phyloP scores from a whole-genome alignment of 2,888 invertebrate species.

The Syrista parreyssii region DNA sequence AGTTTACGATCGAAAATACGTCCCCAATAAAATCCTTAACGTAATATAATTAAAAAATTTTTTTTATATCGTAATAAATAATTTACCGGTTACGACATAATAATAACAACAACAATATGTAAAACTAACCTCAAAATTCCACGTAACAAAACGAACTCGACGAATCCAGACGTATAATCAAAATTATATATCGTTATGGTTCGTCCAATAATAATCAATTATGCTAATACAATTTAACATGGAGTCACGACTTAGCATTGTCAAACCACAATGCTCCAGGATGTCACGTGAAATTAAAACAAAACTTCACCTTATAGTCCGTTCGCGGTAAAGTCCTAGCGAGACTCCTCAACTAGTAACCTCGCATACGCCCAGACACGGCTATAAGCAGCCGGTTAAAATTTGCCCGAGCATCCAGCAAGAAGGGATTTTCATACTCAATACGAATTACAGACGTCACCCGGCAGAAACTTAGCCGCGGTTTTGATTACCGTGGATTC shows the following conservation, averaged over 20 bases:
- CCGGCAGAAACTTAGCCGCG: neutral
- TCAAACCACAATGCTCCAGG: conserved; percentile 29
- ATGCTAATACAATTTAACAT: neutral
- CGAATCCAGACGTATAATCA: neutral
- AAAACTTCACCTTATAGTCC: conserved; percentile 44
- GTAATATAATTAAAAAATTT: neutral
- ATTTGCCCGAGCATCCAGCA: neutral
- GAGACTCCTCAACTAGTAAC: conserved; percentile 26
- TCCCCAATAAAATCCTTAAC: neutral
- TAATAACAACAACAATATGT: too few species aligned
- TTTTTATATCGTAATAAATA: neutral
- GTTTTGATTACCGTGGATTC: conserved; percentile 4
- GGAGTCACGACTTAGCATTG: neutral
- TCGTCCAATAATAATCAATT: neutral
- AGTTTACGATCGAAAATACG: neutral
- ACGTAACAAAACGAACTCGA: neutral
- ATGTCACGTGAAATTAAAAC: conserved; percentile 47
- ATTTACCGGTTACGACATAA: neutral
- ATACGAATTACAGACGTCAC: conserved; percentile 13
- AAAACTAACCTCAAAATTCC: neutral
- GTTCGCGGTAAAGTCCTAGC: conserved; percentile 30
- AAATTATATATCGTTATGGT: neutral
- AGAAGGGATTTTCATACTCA: conserved; percentile 24
- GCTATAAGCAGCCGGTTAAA: neutral
- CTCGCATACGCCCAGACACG: neutral